Evolutionary conservation across 1,140 invertebrate species (phyloP), one percentile per base, ranked within the genome.

Genomic region (Euura lappo): DNA sequence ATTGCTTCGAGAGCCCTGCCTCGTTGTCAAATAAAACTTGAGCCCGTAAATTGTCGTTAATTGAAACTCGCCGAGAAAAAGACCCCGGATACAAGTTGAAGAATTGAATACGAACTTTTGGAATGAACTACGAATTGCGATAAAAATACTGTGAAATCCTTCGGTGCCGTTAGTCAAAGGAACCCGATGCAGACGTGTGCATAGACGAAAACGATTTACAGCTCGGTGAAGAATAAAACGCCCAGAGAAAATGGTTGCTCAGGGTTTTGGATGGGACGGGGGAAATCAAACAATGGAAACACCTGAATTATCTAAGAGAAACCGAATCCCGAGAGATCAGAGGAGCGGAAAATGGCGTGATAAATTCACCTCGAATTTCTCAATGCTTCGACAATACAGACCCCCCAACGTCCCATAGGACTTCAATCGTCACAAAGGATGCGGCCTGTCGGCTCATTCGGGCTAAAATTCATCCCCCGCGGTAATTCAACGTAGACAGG

Each of bases 231-330:
- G 1, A 28, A 28, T 28, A 28, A 28, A 28, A 28, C 28, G 28
- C 28, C 28, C 28, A 28, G 28, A 0, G 28, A 28, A 28, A 28
- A 28, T 28, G 28, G 28, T 28, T 28, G 28, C 28, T 28, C 28
- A 28, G 28, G 28, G 28, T 28, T 28, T 28, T 28, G 28, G 28
- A 28, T 60, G 13, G 51, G 5, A 60, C 13, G 13, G 13, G 51
- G 51, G 13, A 60, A 60, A 60, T 60, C 51, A 60, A 60, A 60
- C 51, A 60, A 60, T 11, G 51, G 13, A n/a, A 60, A 11, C 51
- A 60, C 10, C 51, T 60, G 51, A 60, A 60, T 60, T 60, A 60
- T 60, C 51, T 60, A 60, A 60, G 51, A 60, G 51, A 60, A 60
- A 60, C 8, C 8, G 51, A 60, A 60, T 60, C 51, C 51, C 51